Conservation (phyloP, 2,113 vertebrate genomes). For the Varanus salvator region DNA sequence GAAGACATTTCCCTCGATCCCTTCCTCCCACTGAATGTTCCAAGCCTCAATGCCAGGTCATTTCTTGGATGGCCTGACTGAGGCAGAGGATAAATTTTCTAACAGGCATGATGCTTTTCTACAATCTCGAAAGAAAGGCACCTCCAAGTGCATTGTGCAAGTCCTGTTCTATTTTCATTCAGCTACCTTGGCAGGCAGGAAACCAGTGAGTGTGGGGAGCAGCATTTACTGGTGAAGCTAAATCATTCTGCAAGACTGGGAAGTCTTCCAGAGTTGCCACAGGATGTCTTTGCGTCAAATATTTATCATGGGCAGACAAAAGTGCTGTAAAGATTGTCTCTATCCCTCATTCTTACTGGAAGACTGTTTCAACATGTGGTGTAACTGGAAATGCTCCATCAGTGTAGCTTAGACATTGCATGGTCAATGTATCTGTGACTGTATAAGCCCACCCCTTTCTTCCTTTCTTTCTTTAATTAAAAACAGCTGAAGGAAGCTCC, state of each 20-base stretch:
- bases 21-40: too few species aligned
- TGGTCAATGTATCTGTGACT: neutral
- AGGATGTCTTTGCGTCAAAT: constrained; percentile 4
- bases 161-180: neutral
- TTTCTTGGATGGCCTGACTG: neutral
- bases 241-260: neutral
- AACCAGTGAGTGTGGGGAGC: neutral
- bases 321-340: neutral
- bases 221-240: neutral
- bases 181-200: neutral
- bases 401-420: too few species aligned
- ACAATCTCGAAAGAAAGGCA: neutral
- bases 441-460: neutral
- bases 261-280: neutral
- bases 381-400: neutral
- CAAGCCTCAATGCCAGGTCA: neutral
- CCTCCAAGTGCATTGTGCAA: neutral
- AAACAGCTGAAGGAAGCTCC: neutral
- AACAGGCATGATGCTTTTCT: neutral
- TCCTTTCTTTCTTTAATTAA: neutral
- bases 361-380: neutral
- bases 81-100: neutral
- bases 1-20: neutral
- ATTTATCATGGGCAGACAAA: neutral
- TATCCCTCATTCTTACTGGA: constrained; percentile 11